Conservation (phyloP, 2,113 vertebrate species). For the Fulmarus glacialis region DNA sequence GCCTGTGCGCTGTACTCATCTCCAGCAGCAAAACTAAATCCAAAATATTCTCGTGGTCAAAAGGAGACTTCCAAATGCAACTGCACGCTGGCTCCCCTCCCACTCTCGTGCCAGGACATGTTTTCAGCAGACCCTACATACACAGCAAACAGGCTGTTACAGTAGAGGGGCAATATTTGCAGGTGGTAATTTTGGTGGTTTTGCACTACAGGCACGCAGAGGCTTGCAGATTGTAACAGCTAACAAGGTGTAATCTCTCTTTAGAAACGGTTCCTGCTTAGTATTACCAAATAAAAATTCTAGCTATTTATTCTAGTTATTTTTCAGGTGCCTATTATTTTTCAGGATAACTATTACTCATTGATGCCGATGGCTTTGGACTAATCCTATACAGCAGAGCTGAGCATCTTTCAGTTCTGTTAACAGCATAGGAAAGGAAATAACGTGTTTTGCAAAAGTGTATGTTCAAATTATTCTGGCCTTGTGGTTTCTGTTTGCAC, state of each 20-base stretch:
- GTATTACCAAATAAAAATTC: neutral
- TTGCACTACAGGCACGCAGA: neutral
- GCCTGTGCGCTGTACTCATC: accelerated
- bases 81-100: neutral
- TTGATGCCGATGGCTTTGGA: neutral
- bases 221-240: neutral
- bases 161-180: too few relatives aligned
- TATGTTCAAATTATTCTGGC: neutral
- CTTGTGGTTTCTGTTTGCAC: neutral
- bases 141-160: too few relatives aligned
- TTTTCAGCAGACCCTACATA: neutral
- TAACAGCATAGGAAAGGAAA: neutral
- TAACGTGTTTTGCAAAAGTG: accelerated
- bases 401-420: neutral
- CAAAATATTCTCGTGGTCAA: neutral
- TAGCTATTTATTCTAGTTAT: neutral
- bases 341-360: accelerated
- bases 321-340: too few relatives aligned
- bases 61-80: neutral
- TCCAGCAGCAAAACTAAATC: neutral
- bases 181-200: neutral
- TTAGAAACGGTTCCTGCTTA: neutral
- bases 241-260: neutral
- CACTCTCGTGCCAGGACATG: accelerated
- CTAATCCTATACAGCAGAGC: neutral